These are phyloP conservation scores for Cryptus viduatorius DNA, from an alignment of 2,888 invertebrate species.

Conservation along the genomic window DNA sequence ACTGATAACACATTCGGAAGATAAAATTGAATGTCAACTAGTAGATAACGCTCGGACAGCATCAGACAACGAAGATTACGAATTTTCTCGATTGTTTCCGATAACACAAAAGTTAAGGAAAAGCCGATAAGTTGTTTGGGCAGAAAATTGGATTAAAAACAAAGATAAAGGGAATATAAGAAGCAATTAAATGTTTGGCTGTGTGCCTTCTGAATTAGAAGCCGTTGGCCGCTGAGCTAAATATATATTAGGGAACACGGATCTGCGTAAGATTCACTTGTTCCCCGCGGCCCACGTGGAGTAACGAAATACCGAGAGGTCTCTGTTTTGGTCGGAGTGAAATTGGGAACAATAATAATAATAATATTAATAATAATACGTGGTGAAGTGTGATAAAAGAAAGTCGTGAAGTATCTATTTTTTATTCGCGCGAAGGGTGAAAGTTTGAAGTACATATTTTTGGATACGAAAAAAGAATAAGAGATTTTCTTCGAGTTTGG, in stretches of 20 bases:
- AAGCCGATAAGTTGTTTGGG: neutral
- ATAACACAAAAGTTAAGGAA: no score
- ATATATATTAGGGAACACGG: constrained; percentile 45
- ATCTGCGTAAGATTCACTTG: constrained; percentile 27
- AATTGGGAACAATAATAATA: constrained; percentile 2
- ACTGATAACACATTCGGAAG: neutral
- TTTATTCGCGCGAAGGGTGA: neutral
- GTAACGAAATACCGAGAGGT: constrained; percentile 13
- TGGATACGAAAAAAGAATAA: constrained; percentile 7
- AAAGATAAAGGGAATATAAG: neutral
- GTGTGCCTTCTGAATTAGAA: constrained; percentile 31
- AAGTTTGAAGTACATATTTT: neutral
- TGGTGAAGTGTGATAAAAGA: neutral
- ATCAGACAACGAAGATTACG: constrained; percentile 4
- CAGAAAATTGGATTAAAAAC: neutral
- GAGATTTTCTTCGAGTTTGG: neutral
- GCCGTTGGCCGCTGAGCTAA: constrained; percentile 54
- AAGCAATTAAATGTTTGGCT: constrained; percentile 16
- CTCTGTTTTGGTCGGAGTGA: constrained; percentile 20
- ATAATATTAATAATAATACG: constrained; percentile 17
- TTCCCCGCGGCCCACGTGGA: constrained; percentile 44
- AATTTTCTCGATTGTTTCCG: neutral
- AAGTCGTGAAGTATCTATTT: neutral
- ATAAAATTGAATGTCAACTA: neutral
- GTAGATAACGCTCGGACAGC: neutral